Evolutionary conservation across 2,888 invertebrate species (phyloP).

Genomic region (Troglohyphantes excavatus): DNA sequence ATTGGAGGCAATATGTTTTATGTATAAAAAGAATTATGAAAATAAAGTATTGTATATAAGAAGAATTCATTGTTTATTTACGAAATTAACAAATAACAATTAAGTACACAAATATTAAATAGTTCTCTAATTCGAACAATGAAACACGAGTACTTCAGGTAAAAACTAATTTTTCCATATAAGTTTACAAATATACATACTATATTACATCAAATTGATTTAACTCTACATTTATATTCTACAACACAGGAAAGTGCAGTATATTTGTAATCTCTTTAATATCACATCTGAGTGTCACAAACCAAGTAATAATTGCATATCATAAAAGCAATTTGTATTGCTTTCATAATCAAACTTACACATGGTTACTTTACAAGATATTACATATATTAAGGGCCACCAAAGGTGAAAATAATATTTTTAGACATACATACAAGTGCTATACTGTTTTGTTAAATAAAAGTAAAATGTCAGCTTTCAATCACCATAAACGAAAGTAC

Average conservation of each 20-base stretch:
- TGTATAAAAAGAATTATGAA: not conserved
- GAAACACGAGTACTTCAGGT: constrained; percentile 68
- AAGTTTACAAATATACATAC: constrained; percentile 75
- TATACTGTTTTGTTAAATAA: too few species aligned
- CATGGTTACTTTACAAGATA: constrained; percentile 38
- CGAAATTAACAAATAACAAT: constrained; percentile 75
- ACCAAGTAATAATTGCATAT: constrained; percentile 64
- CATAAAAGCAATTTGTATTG: constrained; percentile 60
- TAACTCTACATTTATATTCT: constrained; percentile 48
- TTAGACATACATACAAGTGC: constrained; percentile 5
- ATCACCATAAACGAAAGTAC: not conserved
- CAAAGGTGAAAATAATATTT: not conserved
- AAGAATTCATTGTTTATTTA: constrained; percentile 67
- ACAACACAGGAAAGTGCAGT: constrained; percentile 64
- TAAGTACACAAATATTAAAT: constrained; percentile 72
- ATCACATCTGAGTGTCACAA: constrained; percentile 71
- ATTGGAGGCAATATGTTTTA: not conserved
- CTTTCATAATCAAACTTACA: constrained; percentile 54
- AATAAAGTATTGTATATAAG: not conserved
- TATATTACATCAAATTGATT: constrained; percentile 63
- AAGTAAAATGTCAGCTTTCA: too few species aligned
- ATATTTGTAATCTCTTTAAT: constrained; percentile 64
- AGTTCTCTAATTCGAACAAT: constrained; percentile 70
- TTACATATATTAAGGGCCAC: constrained; percentile 5
- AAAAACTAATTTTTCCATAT: constrained; percentile 63